phyloP scores from a whole-genome alignment of 2,888 invertebrate genomes.

The Acleris cristana region DNA sequence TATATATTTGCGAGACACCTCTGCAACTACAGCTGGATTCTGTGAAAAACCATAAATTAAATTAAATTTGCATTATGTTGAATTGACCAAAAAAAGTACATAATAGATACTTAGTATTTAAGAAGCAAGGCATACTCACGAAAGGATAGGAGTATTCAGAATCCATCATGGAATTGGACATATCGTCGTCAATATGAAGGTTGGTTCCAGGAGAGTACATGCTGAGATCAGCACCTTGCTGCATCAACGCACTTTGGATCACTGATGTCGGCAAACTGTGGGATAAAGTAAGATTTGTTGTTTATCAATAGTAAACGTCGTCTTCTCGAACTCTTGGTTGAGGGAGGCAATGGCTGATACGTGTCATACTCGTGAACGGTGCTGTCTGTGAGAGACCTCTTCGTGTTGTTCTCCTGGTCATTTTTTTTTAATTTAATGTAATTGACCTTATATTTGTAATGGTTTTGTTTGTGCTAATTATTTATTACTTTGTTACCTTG shows the following conservation, averaged over 20 bases:
- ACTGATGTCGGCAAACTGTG: slow-evolving; percentile 74
- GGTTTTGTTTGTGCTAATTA: too few species aligned
- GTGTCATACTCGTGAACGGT: too few species aligned
- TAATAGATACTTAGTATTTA: too few species aligned
- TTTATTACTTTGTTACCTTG: too few species aligned
- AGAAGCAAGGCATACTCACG: slow-evolving; percentile 58
- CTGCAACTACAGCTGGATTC: slow-evolving; percentile 84
- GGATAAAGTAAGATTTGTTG: slow-evolving; percentile 5
- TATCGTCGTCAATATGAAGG: slow-evolving; percentile 72
- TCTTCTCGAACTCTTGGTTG: too few species aligned
- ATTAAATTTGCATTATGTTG: background rate
- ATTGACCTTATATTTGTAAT: too few species aligned
- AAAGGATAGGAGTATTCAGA: slow-evolving; percentile 68
- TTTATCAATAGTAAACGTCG: background rate
- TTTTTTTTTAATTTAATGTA: too few species aligned
- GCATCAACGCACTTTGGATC: slow-evolving; percentile 76
- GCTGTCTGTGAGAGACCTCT: too few species aligned
- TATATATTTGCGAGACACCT: slow-evolving; percentile 79
- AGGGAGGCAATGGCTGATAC: too few species aligned
- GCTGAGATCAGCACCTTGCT: slow-evolving; percentile 75
- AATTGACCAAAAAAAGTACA: background rate
- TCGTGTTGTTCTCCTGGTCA: background rate
- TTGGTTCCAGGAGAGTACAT: slow-evolving; percentile 77
- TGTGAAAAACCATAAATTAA: slow-evolving; percentile 45
- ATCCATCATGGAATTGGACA: slow-evolving; percentile 72